A percentile compares a stretch with the other conserved stretches of the same genome.
phyloP scores from a whole-genome alignment of 1,140 invertebrate species.

The Atta colombica region DNA sequence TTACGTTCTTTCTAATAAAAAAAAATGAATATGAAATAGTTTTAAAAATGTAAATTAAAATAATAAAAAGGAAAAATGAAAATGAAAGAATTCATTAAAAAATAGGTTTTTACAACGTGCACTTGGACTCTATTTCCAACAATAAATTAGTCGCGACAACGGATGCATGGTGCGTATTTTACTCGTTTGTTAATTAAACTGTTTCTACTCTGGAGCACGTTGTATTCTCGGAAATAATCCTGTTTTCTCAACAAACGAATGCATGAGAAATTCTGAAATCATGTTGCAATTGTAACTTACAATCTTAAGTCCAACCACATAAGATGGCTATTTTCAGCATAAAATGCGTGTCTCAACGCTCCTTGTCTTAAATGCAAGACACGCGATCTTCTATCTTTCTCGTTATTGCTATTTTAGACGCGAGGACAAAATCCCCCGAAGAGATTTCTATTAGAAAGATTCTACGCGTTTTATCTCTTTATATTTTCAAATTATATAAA shows the following conservation, averaged over 20 bases:
- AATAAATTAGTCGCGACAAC: background rate
- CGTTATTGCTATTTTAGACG: slow-evolving; percentile 63
- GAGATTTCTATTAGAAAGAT: background rate
- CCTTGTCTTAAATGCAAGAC: slow-evolving; percentile 34
- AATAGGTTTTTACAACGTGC: background rate
- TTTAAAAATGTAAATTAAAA: slow-evolving; percentile 17
- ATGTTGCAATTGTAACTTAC: background rate
- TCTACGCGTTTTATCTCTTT: slow-evolving; percentile 19
- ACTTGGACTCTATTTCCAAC: background rate
- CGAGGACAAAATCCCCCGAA: slow-evolving; percentile 5
- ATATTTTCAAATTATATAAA: background rate
- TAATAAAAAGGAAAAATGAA: background rate
- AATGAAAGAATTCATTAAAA: background rate
- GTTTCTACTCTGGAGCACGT: slow-evolving; percentile 19
- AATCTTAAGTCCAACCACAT: slow-evolving; percentile 64
- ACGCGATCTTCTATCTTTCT: slow-evolving; percentile 46
- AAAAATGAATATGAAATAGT: too few relatives aligned
- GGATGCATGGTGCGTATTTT: background rate
- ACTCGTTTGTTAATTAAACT: slow-evolving; percentile 21
- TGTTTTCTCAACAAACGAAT: slow-evolving; percentile 28
- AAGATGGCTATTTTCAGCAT: slow-evolving; percentile 81
- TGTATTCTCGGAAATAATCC: slow-evolving; percentile 33
- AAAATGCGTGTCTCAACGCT: slow-evolving; percentile 40
- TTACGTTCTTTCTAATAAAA: too few relatives aligned
- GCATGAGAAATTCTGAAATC: slow-evolving; percentile 23